These are phyloP conservation scores for Scaptomyza montana DNA, from an alignment of 1,140 invertebrate genomes.

Conservation along the genomic window DNA sequence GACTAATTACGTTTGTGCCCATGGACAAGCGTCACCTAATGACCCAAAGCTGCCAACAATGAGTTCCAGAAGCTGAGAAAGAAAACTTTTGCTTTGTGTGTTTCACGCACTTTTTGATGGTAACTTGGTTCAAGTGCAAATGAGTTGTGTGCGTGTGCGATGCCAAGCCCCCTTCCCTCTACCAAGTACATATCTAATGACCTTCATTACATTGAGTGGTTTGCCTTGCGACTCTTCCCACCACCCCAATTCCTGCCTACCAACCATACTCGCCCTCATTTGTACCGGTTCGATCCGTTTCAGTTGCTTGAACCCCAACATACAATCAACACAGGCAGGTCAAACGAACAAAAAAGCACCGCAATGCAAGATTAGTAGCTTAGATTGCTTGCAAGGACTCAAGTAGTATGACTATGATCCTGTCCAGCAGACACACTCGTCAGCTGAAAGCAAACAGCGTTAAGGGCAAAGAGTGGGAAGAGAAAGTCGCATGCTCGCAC, in stretches of 20 bases:
- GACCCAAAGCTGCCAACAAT: constrained; percentile 77
- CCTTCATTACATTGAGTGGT: constrained; percentile 77
- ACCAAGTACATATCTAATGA: constrained; percentile 72
- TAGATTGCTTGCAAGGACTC: constrained; percentile 16
- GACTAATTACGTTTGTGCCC: constrained; percentile 74
- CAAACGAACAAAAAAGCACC: constrained; percentile 18
- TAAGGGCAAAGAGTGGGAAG: no score
- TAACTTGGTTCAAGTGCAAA: constrained; percentile 54
- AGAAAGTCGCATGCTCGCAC: constrained; percentile 25
- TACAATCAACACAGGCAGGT: constrained; percentile 6
- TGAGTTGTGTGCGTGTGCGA: constrained; percentile 32
- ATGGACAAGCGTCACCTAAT: constrained; percentile 80
- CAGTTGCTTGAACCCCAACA: not conserved
- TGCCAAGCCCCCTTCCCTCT: not conserved
- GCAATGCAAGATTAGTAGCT: not conserved
- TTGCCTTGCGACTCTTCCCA: constrained; percentile 1
- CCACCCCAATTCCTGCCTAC: no score
- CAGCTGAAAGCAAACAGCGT: no score
- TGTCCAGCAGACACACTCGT: not conserved
- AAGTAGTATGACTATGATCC: constrained; percentile 26
- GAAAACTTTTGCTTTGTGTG: constrained; percentile 47
- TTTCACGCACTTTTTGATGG: constrained; percentile 56
- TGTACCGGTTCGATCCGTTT: constrained; percentile 13
- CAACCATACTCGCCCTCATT: no score
- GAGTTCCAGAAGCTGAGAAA: constrained; percentile 19